A percentile compares a stretch with the other conserved stretches of the same genome.
These are phyloP conservation scores for Margarornis squamiger DNA, from an alignment of 2,797 vertebrate species.

Conservation along the genomic window DNA sequence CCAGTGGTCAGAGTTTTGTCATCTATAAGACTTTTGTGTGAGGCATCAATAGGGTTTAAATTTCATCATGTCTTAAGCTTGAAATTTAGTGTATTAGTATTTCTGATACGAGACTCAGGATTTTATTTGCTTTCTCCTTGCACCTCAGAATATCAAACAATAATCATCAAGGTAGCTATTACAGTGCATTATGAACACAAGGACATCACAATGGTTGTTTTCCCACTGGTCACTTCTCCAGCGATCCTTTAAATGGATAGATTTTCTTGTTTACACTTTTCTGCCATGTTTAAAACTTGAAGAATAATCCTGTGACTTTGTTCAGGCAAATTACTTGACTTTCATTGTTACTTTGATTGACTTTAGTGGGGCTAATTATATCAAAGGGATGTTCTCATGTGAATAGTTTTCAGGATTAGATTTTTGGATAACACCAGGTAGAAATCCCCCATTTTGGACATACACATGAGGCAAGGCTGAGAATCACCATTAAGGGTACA, in stretches of 20 bases:
- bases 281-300: constrained; percentile 9
- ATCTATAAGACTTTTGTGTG: background rate
- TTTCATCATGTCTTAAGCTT: background rate
- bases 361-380: background rate
- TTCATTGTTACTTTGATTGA: background rate
- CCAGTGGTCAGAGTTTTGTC: background rate
- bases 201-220: background rate
- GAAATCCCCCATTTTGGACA: background rate
- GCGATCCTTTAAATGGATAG: background rate
- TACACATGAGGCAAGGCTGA: background rate
- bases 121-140: background rate
- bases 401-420: background rate
- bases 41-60: background rate
- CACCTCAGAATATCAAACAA: background rate
- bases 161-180: background rate
- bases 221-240: background rate
- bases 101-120: background rate
- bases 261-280: background rate
- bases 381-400: background rate
- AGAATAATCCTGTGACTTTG: background rate
- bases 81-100: background rate
- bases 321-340: background rate
- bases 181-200: background rate
- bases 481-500: background rate
- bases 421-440: background rate